A percentile compares a stretch with the other conserved stretches of the same genome.
Evolutionary conservation across 64 coral and sea anemone genomes (phyloP).

Genomic region (Actinia equina): DNA sequence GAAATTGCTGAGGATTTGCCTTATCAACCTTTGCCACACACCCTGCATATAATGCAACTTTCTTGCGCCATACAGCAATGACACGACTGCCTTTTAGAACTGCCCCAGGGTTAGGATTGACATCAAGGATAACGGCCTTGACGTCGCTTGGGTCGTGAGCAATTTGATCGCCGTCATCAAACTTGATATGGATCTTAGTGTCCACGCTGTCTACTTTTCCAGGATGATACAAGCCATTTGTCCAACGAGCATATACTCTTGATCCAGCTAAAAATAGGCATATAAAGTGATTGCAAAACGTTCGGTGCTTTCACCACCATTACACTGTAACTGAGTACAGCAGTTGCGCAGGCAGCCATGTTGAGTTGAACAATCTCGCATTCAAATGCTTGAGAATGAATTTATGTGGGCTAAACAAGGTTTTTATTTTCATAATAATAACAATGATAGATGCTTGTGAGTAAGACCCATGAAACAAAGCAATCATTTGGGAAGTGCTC

Average conservation of each 20-base stretch:
- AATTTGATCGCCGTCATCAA: slow-evolving; percentile 68
- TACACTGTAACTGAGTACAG: too few relatives aligned
- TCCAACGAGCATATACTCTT: slow-evolving; percentile 58
- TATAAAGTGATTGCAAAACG: not conserved
- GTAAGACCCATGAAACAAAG: too few relatives aligned
- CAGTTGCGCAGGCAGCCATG: too few relatives aligned
- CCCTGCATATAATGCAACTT: not conserved
- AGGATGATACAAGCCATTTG: slow-evolving; percentile 49
- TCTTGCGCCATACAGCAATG: slow-evolving; percentile 10
- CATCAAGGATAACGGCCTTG: slow-evolving; percentile 47
- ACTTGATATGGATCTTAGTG: slow-evolving; percentile 44
- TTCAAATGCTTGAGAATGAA: too few relatives aligned
- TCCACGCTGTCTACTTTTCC: slow-evolving; percentile 47
- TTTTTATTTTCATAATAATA: too few relatives aligned
- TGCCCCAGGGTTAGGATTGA: slow-evolving; percentile 18
- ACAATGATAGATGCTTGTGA: too few relatives aligned
- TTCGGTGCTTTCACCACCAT: too few relatives aligned
- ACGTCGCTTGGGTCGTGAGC: slow-evolving; percentile 38
- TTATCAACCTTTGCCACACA: not conserved
- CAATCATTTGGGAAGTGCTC: too few relatives aligned
- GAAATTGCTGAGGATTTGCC: slow-evolving; percentile 10
- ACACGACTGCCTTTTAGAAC: slow-evolving; percentile 62
- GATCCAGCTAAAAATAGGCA: not conserved
- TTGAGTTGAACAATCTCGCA: too few relatives aligned
- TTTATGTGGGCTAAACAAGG: too few relatives aligned